Evolutionary conservation across 2,888 invertebrate species (phyloP).

Genomic region (Pristionchus mayeri): DNA sequence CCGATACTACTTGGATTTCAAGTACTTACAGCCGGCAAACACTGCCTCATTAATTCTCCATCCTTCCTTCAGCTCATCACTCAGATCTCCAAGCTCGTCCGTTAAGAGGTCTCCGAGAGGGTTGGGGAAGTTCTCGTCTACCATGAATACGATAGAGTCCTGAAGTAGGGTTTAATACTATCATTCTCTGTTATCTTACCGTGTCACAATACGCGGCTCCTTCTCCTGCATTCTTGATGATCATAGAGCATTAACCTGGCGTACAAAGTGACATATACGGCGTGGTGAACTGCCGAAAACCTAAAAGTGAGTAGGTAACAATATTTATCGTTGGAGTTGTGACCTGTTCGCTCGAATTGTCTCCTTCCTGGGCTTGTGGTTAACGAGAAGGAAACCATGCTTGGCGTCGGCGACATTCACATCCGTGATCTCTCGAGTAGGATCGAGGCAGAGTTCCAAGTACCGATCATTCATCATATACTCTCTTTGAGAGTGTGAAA

Average conservation of each 20-base stretch:
- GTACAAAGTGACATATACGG: neutral
- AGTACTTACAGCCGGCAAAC: conserved; percentile 14
- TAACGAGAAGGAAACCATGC: neutral
- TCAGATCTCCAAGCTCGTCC: neutral
- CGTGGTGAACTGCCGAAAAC: neutral
- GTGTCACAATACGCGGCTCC: neutral
- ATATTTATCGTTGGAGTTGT: neutral
- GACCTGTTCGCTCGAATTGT: neutral
- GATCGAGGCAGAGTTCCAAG: neutral
- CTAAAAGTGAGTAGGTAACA: neutral
- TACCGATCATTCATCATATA: neutral
- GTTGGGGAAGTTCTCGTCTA: neutral
- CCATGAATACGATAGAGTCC: conserved; percentile 18
- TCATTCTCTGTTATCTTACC: neutral
- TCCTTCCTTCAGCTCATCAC: neutral
- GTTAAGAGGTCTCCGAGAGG: neutral
- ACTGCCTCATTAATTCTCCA: conserved; percentile 3
- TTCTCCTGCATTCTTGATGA: neutral
- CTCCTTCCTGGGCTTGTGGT: neutral
- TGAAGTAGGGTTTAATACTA: neutral
- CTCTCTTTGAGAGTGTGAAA: neutral
- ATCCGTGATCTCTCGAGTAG: neutral
- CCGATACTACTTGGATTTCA: neutral
- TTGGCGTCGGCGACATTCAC: too few species aligned
- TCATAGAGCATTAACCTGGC: neutral